A percentile compares a stretch with the other conserved stretches of the same genome.
These are phyloP conservation scores for Vidua chalybeata DNA, from an alignment of 2,113 vertebrate species.

Conservation along the genomic window DNA sequence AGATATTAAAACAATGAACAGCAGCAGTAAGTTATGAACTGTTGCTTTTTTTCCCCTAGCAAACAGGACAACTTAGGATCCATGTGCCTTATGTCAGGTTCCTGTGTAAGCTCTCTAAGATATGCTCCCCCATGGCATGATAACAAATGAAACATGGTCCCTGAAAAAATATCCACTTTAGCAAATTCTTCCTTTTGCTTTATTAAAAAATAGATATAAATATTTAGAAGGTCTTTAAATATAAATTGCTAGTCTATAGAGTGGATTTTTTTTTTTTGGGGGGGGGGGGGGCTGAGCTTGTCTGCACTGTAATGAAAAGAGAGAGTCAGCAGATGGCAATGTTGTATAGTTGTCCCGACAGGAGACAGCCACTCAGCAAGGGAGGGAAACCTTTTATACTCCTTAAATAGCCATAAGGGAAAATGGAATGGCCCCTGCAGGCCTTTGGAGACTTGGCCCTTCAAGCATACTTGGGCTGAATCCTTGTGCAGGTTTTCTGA, in stretches of 20 bases:
- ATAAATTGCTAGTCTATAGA: neutral
- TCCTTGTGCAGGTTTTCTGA: neutral
- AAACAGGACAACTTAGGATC: neutral
- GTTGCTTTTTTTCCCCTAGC: accelerated
- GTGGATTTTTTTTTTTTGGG: neutral
- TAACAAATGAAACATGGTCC: neutral
- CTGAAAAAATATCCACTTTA: neutral
- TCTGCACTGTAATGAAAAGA: neutral
- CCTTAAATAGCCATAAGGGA: neutral
- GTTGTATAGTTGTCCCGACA: neutral
- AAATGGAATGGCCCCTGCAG: neutral
- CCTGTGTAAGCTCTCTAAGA: accelerated
- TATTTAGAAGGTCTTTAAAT: neutral
- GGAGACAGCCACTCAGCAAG: neutral
- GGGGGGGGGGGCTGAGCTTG: neutral
- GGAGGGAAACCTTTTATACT: neutral
- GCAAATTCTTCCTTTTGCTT: neutral
- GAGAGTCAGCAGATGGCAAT: slow-evolving; percentile 39
- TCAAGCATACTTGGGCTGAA: neutral
- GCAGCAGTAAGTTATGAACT: neutral
- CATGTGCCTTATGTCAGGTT: neutral
- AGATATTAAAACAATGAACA: neutral
- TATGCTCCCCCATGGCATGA: neutral
- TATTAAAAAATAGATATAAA: neutral
- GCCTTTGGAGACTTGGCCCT: neutral